These are phyloP conservation scores for Rhea americana DNA, from an alignment of 2,113 vertebrate species.

Conservation along the genomic window DNA sequence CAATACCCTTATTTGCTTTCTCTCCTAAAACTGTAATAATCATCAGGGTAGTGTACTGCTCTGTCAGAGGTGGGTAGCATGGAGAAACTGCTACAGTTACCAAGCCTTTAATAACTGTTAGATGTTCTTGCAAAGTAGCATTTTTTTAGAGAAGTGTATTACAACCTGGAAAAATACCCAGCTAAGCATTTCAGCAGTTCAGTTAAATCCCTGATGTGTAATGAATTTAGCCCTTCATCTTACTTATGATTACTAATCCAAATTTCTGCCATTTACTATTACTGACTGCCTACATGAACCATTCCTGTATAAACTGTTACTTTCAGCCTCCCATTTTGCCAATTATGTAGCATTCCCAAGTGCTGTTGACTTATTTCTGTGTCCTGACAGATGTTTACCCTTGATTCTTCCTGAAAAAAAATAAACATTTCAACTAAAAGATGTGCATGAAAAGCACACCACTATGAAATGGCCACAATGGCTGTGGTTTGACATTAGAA, in stretches of 20 bases:
- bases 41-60: rapidly evolving
- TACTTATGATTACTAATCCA: not conserved
- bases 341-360: not conserved
- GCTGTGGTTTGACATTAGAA: not conserved
- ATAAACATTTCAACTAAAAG: not conserved
- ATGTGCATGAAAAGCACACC: not conserved
- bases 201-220: not conserved
- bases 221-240: not conserved
- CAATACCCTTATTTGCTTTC: not conserved
- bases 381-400: not conserved
- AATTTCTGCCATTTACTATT: not conserved
- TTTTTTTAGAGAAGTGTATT: not conserved
- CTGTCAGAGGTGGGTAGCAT: not conserved
- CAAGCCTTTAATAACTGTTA: not conserved
- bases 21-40: not conserved
- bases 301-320: not conserved
- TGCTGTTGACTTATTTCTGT: not conserved
- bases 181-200: not conserved
- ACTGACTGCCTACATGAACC: not conserved
- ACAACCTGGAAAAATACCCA: not conserved
- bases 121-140: not conserved
- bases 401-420: not conserved
- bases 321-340: not conserved
- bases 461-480: not conserved
- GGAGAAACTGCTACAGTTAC: not conserved